Evolutionary conservation across 30 jellyfish, hydroid and myxozoan species (phyloP).

Genomic region (Pelagia noctiluca): DNA sequence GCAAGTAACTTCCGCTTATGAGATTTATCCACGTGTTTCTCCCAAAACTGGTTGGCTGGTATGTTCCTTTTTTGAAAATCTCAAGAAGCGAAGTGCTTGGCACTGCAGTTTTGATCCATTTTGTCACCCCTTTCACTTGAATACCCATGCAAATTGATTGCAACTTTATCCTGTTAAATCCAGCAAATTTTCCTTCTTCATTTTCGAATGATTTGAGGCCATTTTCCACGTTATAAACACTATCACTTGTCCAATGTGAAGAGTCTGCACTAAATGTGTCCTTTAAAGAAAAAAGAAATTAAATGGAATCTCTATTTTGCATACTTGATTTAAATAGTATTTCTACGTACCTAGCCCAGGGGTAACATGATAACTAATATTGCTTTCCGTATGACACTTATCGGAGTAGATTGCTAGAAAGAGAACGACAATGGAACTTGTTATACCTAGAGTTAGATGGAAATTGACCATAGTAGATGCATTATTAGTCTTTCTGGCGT

Average conservation of each 20-base stretch:
- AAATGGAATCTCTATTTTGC: too few relatives aligned
- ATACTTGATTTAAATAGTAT: too few relatives aligned
- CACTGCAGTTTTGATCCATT: constrained; percentile 11
- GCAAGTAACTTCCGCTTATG: constrained; percentile 3
- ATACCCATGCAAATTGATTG: constrained; percentile 41
- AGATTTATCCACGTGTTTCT: constrained; percentile 9
- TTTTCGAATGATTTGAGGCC: constrained; percentile 5
- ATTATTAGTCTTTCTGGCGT: too few relatives aligned
- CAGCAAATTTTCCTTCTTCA: constrained; percentile 45
- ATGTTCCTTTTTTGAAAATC: neutral
- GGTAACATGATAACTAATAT: too few relatives aligned
- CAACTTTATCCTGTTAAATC: constrained; percentile 1
- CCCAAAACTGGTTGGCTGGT: constrained; percentile 14
- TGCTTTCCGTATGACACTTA: too few relatives aligned
- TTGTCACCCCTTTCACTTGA: neutral
- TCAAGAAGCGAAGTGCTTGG: constrained; percentile 6
- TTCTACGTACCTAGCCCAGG: too few relatives aligned
- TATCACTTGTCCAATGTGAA: neutral
- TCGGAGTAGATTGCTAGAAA: too few relatives aligned
- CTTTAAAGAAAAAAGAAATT: neutral
- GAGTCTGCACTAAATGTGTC: constrained; percentile 17
- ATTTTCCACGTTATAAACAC: constrained; percentile 24
- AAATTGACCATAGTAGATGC: too few relatives aligned
- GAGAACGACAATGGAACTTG: too few relatives aligned
- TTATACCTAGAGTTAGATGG: too few relatives aligned